Evolutionary conservation across 2,797 vertebrate species (phyloP), one percentile per base, ranked within the genome.

Genomic region (Phalloptychus januarius): DNA sequence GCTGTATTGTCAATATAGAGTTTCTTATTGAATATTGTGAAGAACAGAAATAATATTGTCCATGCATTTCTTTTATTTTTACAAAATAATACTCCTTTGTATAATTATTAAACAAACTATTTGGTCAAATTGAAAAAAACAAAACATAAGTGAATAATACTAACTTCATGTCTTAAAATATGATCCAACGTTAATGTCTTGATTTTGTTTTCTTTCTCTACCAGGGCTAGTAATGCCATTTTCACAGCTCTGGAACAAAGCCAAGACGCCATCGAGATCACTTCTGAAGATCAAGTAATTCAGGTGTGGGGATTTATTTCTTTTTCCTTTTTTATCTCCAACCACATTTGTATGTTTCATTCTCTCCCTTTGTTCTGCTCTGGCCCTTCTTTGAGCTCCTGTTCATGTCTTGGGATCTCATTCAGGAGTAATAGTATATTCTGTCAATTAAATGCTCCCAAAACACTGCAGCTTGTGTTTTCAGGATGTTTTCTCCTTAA

Each of bases 241-340:
- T 99, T 99, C 93, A 97, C 97, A 84, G 97, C 97, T 78, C 92
- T 99, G 94, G 98, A 99, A 93, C 98, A 97, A 95, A 99, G 97
- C 91, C 98, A 99, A 95, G 98, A 99, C 95, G 98, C 98, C 92
- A 95, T 99, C 92, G 97, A 99, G 95, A 99, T 99, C 94, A 98
- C 97, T 81, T 98, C 96, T 93, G 98, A 99, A 96, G 97, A 99
- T 94, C 97, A 97, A 90, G 91, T 98, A 83, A 97, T 99, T 95
- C 98, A 99, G 97, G 98, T 99, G 91, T 99, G 91, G 63, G 73
- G 79, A 8, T 36, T 54, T 69, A 18, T 65, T 16, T 42, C 23
- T 16, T 28, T 23, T 65, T 83, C 23, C 72, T n/a, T n/a, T n/a
- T n/a, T n/a, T n/a, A n/a, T n/a, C 31, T 36, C 61, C 13, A 72